phyloP scores from a whole-genome alignment of 2,113 vertebrate species.

The Nanorana parkeri region DNA sequence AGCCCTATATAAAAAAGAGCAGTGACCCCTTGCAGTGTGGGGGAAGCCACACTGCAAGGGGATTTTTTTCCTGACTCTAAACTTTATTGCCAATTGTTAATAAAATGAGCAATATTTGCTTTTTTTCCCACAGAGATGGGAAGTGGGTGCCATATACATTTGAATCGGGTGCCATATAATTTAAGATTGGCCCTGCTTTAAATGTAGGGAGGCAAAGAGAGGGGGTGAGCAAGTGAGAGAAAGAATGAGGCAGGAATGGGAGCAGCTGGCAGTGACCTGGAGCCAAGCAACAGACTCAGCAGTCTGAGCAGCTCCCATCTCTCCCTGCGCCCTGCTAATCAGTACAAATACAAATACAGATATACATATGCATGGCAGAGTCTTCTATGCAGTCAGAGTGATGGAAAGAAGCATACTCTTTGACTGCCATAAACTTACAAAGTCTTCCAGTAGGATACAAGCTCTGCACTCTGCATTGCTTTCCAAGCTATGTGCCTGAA shows the following conservation, averaged over 20 bases:
- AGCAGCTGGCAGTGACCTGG: constrained; percentile 49
- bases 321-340: constrained; percentile 48
- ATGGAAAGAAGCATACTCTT: constrained; percentile 1
- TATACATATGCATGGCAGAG: constrained; percentile 5
- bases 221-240: neutral
- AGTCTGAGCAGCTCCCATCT: constrained; percentile 14
- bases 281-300: constrained; percentile 49
- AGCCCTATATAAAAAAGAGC: too few relatives aligned
- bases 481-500: neutral
- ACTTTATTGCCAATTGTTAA: too few relatives aligned
- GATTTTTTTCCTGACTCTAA: too few relatives aligned
- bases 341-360: constrained; percentile 3
- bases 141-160: too few relatives aligned
- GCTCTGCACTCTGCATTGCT: neutral
- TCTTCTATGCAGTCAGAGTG: constrained; percentile 1
- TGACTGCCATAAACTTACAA: neutral
- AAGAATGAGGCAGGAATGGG: neutral
- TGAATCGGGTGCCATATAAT: too few relatives aligned
- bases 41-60: too few relatives aligned
- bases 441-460: neutral
- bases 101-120: too few relatives aligned
- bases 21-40: too few relatives aligned
- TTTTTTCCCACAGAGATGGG: too few relatives aligned
- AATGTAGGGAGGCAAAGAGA: neutral
- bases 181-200: too few relatives aligned